Base-by-base conservation (phyloP, 2,888 invertebrate species). In the Apoderus coryli region DNA sequence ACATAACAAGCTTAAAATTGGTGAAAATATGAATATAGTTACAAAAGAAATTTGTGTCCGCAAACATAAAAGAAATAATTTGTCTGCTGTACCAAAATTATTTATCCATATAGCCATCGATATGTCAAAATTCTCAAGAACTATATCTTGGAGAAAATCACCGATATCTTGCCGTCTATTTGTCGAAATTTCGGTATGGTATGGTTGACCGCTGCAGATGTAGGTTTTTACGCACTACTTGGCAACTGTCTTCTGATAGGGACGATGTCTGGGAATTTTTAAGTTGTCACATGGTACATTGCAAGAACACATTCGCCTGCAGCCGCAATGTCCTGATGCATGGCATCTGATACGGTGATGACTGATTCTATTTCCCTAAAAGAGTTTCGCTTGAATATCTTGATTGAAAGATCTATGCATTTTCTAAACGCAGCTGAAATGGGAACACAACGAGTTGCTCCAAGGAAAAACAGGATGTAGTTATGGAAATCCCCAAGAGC, bases 181-280 rank as follows among this genome's bases (percentile, higher is more conserved):
- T n/a, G n/a, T n/a, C n/a, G n/a, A n/a, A n/a, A n/a, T n/a, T n/a
- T n/a, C n/a, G n/a, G n/a, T n/a, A n/a, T n/a, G n/a, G n/a, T n/a
- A n/a, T n/a, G n/a, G n/a, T n/a, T n/a, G n/a, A n/a, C n/a, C n/a
- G n/a, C n/a, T n/a, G n/a, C n/a, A n/a, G n/a, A n/a, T n/a, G n/a
- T n/a, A n/a, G n/a, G 27, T 27, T 27, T 12, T n/a, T 10, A n/a
- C 13, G 27, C 14, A 14, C 9, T 27, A 6, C 9, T 27, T 27
- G 27, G 27, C 27, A 27, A 27, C 27, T 27, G 27, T 19, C 19
- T 14, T 27, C 27, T 14, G 27, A 14, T 27, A 27, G 27, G 13
- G 27, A 6, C 27, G 27, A 27, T 10, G 12, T 6, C n/a, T 9
- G 10, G n/a, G n/a, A n/a, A n/a, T n/a, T n/a, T n/a, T n/a, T n/a